A percentile compares a stretch with the other conserved stretches of the same genome.
Conservation (phyloP, 2,113 vertebrate species). For the Melospiza melodia region DNA sequence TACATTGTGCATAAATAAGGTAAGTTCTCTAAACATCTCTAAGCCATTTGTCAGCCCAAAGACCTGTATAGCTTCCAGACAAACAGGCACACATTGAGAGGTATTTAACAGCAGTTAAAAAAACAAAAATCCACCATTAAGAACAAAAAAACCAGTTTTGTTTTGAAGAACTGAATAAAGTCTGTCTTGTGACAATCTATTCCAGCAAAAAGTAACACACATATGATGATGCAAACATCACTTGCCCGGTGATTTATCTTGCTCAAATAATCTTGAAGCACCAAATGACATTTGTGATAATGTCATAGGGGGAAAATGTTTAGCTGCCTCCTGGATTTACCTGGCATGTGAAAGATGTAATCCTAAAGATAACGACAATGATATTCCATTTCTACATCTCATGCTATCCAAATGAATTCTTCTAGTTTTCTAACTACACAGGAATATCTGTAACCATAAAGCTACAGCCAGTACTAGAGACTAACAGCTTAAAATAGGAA, state of each 20-base stretch:
- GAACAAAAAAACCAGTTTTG: background rate
- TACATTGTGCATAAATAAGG: accelerated
- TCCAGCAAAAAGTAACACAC: background rate
- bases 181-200: background rate
- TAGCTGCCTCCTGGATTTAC: constrained; percentile 25
- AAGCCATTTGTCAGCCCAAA: background rate
- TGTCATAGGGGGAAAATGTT: background rate
- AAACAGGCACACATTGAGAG: background rate
- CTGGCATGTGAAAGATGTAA: background rate
- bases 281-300: constrained; percentile 32
- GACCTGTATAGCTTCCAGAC: background rate
- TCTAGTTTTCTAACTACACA: background rate
- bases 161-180: background rate
- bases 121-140: background rate
- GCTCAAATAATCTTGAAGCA: constrained; percentile 7
- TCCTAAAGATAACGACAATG: background rate
- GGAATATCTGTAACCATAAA: background rate
- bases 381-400: background rate
- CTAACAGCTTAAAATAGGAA: background rate
- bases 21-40: background rate
- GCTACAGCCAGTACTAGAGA: background rate
- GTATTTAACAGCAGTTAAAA: background rate
- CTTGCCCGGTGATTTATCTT: background rate
- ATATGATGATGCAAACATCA: background rate
- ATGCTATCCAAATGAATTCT: background rate